Evolutionary conservation across 2,888 invertebrate species (phyloP).

Genomic region (Eupeodes latifasciatus): DNA sequence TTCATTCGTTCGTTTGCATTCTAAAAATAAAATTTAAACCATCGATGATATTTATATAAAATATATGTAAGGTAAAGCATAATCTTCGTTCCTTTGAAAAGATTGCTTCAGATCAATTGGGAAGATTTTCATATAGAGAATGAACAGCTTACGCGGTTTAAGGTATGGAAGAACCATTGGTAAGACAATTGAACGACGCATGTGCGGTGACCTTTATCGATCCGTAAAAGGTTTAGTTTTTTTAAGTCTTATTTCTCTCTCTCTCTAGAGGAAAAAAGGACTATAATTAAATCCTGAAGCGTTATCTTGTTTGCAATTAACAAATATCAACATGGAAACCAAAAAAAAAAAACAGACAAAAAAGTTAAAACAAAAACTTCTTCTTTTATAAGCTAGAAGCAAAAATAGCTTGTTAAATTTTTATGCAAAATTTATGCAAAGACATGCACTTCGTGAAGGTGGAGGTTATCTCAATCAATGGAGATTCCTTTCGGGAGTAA

Average conservation of each 20-base stretch:
- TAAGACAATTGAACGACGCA: slow-evolving; percentile 68
- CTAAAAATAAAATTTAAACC: slow-evolving; percentile 55
- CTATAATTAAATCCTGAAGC: slow-evolving; percentile 73
- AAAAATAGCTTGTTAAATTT: slow-evolving; percentile 65
- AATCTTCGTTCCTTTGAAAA: slow-evolving; percentile 6
- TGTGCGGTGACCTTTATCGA: slow-evolving; percentile 70
- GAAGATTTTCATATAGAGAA: slow-evolving; percentile 29
- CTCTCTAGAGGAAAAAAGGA: neutral
- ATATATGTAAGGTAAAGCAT: neutral
- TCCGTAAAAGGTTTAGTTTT: slow-evolving; percentile 63
- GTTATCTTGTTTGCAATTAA: slow-evolving; percentile 76
- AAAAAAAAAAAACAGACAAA: neutral
- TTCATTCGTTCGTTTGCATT: slow-evolving; percentile 2
- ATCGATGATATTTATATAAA: neutral
- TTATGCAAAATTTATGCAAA: slow-evolving; percentile 75
- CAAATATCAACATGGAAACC: slow-evolving; percentile 65
- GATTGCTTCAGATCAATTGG: slow-evolving; percentile 58
- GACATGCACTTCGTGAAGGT: slow-evolving; percentile 74
- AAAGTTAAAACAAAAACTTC: neutral
- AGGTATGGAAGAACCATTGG: slow-evolving; percentile 18
- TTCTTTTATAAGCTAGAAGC: slow-evolving; percentile 38
- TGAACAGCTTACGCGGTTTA: neutral
- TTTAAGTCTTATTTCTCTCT: neutral
- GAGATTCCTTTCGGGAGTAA: slow-evolving; percentile 46
- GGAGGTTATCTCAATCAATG: slow-evolving; percentile 75